Base-by-base conservation (phyloP, 1,140 invertebrate genomes). In the Oppia nitens region DNA sequence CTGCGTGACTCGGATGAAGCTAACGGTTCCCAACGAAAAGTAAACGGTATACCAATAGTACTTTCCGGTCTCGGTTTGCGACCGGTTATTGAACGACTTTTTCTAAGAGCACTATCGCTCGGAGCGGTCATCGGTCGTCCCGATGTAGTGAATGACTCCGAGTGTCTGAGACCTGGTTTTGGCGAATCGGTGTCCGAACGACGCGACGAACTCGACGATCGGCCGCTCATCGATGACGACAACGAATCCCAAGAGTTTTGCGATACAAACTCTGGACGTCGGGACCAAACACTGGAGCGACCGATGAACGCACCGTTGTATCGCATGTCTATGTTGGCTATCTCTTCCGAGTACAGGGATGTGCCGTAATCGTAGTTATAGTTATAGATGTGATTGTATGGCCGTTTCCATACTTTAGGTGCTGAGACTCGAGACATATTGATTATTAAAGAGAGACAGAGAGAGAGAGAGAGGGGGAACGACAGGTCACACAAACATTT, bases 291-390 rank as follows among this genome's bases (percentile, higher is more conserved):
- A 14, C 48, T n/a, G 17, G 63, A 59, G 21, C 29, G 21, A 2
- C 53, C 53, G 24, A 62, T 56, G n/a, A n/a, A n/a, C 40, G 57
- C 47, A 45, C 59, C 58, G 26, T 56, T 51, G 26, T 61, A 62
- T 53, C 57, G 56, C 47, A 61, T 63, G 27, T 67, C 65, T 28
- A 66, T 64, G 27, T 65, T 63, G 45, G 55, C 52, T 12, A 67
- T n/a, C 0, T 58, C 62, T n/a, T 61, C 63, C 20, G 64, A 64
- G 47, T 67, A 67, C 2, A 67, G 55, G 25, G 62, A 63, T 25
- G 61, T 65, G 2, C 66, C 66, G 32, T 60, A 67, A 21, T 61
- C 58, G 53, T 67, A 66, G 53, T 67, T 67, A 27, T 66, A 64
- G 23, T 62, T 65, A 59, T 67, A 67, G 57, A 67, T 67, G 12